Conservation (phyloP, 2,888 invertebrate species). For the Drosophila siamana region DNA sequence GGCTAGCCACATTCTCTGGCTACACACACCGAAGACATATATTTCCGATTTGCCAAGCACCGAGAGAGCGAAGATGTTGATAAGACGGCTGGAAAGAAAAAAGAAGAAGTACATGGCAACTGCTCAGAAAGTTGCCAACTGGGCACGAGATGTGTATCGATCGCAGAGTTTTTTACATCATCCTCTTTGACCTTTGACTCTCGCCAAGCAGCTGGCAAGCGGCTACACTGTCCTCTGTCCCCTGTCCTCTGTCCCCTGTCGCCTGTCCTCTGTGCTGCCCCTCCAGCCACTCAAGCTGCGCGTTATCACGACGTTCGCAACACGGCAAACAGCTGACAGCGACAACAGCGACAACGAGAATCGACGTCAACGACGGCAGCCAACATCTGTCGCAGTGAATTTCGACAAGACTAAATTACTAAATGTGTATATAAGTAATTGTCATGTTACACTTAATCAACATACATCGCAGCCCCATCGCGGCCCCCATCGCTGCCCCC, state of each 20-base stretch:
- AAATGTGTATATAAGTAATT: conserved; percentile 69
- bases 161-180: conserved; percentile 66
- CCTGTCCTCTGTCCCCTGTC: background rate
- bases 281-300: conserved; percentile 4
- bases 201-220: conserved; percentile 31
- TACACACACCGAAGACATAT: conserved; percentile 70
- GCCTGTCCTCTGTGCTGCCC: background rate
- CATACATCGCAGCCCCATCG: conserved; percentile 20
- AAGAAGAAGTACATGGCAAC: background rate
- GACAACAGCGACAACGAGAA: background rate
- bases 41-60: conserved; percentile 66
- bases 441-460: conserved; percentile 75
- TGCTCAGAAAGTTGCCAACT: too few species aligned
- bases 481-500: background rate
- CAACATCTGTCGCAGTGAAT: conserved; percentile 73
- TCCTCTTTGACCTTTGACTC: conserved; percentile 50
- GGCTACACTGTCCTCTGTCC: background rate
- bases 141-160: conserved; percentile 63
- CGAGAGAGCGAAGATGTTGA: conserved; percentile 1
- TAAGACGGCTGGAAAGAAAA: too few species aligned
- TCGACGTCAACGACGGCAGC: conserved; percentile 45
- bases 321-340: conserved; percentile 69
- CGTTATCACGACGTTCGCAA: conserved; percentile 54
- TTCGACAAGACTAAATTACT: conserved; percentile 72
- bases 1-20: conserved; percentile 52